Base-by-base conservation (phyloP, 2,888 invertebrate genomes). In the Zaprionus lineosus region DNA sequence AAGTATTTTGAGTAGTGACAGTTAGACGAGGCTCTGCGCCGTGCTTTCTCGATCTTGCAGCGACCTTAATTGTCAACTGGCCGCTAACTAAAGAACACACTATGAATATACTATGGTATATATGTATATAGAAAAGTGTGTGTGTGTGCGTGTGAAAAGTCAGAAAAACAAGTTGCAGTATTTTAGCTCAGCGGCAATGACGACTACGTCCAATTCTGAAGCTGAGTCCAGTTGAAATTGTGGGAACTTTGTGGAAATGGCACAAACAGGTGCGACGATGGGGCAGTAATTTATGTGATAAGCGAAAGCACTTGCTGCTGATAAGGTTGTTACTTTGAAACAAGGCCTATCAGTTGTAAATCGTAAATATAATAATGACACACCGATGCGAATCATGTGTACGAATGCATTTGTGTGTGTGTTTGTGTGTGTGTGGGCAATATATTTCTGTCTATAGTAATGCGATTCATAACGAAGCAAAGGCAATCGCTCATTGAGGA, bases 341-440 rank as follows among this genome's bases (percentile, higher is more conserved):
- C n/a, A n/a, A n/a, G 7, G 47, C 34, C 48, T 29, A 70, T 70
- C 70, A 70, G 34, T 40, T 51, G 47, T 57, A 61, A 61, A 65
- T 65, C 61, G 40, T 51, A 6, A 33, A 57, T n/a, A n/a, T n/a
- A n/a, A n/a, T n/a, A n/a, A n/a, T n/a, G n/a, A n/a, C n/a, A n/a
- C n/a, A n/a, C n/a, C n/a, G n/a, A n/a, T n/a, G 33, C 52, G 21
- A 19, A 53, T 57, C 26, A 48, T 28, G 24, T 12, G 21, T 18
- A 8, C 14, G 16, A 14, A 8, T 7, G 8, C 24, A 6, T 36
- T 3, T 7, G 4, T 31, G 1, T 18, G 2, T 44, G 36, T 28
- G 28, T 16, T 8, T 16, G 19, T 43, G 14, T 11, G 9, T 8
- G 16, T 6, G 9, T 36, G 21, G 1, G 6, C 9, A 36, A 24